Base-by-base conservation (phyloP, 92 coral and sea anemone species). In the Bergia puertoricense region DNA sequence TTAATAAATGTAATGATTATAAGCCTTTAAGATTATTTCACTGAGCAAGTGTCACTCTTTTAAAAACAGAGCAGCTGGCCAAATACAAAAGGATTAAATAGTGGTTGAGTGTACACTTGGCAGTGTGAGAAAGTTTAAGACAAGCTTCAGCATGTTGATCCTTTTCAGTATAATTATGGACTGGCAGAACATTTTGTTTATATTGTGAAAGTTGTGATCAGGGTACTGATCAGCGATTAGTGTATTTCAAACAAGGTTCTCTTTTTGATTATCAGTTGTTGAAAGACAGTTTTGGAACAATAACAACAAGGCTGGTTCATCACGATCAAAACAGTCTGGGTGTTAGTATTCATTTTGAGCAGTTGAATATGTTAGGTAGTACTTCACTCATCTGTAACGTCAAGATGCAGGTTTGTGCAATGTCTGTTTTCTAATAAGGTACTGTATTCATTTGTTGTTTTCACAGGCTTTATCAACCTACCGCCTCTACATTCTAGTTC, bases 381-480 rank as follows among this genome's bases (percentile, higher is more conserved):
- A 30, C 30, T 20, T 23, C 4, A 5, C 14, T 23, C 5, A 30
- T 30, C 37, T 72, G 76, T 72, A 72, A 54, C 59, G 2, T 54
- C 16, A 54, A 54, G 59, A 9, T 54, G 59, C 59, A 15, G 10
- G 59, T 54, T 16, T 54, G 13, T 57, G 67, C 14, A 41, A 16
- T 42, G 54, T n/a, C 54, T 20, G 20, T 76, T 0, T 76, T 76
- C 79, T 76, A 16, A 76, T 15, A 7, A 16, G 11, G 6, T 42
- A 23, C 42, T 20, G 42, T 4, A 8, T 14, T 11, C 65, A 56
- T 8, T 56, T 76, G 79, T 42, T 76, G 46, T 45, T 15, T 74
- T 45, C 10, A 76, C 89, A 94, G 97, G 97, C 97, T 16, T 88
- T 93, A 22, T 94, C 97, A 80, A 86, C 93, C 2, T 91, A 91